Conservation (phyloP, 2,888 invertebrate species). For the Argyra leucocephala region DNA sequence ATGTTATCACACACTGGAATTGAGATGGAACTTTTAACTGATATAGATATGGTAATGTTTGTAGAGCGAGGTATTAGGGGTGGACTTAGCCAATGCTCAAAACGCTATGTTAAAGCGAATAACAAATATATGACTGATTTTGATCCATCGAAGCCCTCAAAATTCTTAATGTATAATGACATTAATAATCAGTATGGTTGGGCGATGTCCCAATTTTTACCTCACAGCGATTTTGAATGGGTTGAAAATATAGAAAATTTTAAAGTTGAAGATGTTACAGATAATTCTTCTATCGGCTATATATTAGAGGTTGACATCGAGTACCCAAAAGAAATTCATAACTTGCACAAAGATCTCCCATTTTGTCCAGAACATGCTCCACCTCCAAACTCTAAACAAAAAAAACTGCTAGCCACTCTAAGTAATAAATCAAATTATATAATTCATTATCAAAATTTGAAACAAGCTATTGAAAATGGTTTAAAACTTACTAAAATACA, state of each 20-base stretch:
- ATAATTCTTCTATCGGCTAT: neutral
- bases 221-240: neutral
- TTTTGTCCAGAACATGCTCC: neutral
- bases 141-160: neutral
- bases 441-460: no score
- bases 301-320: no score
- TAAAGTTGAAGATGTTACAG: neutral
- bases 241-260: neutral
- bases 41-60: slow-evolving; percentile 15
- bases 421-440: no score
- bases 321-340: neutral
- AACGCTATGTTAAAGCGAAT: slow-evolving; percentile 13
- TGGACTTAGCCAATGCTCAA: slow-evolving; percentile 13
- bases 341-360: neutral
- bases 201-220: neutral
- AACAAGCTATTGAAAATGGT: no score
- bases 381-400: no score
- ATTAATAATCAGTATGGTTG: neutral
- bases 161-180: neutral
- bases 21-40: no score
- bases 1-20: no score
- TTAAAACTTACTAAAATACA: no score
- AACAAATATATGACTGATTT: slow-evolving; percentile 10
- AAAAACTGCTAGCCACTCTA: no score
- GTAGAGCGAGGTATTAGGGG: slow-evolving; percentile 10